phyloP scores from a whole-genome alignment of 2,888 invertebrate species.

The Drosophila yooni region DNA sequence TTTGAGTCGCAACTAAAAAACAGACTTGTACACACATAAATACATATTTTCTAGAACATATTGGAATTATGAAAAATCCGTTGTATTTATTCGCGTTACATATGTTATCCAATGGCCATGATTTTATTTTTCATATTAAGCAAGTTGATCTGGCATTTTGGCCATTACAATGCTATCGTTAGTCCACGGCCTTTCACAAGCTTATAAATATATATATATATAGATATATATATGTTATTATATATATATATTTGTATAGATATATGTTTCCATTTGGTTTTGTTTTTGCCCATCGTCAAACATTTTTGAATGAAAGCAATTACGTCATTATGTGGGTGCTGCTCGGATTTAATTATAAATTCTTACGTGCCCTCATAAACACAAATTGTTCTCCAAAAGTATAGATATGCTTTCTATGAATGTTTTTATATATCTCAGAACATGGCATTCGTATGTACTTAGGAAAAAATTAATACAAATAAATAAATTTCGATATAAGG shows the following conservation, averaged over 20 bases:
- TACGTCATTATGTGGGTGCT: constrained; percentile 68
- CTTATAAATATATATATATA: not conserved
- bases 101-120: constrained; percentile 58
- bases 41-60: constrained; percentile 36
- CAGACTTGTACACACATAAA: constrained; percentile 13
- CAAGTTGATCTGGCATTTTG: constrained; percentile 45
- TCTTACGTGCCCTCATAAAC: constrained; percentile 23
- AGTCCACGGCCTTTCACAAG: constrained; percentile 38
- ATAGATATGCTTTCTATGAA: constrained; percentile 26
- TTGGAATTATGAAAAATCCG: constrained; percentile 71
- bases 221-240: not conserved
- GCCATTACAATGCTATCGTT: constrained; percentile 35
- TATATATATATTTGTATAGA: not conserved
- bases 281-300: constrained; percentile 32
- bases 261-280: constrained; percentile 21
- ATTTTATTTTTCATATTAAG: constrained; percentile 62
- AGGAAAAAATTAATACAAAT: not conserved
- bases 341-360: constrained; percentile 57
- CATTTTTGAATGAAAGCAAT: constrained; percentile 64
- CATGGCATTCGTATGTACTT: not conserved
- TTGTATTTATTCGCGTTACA: constrained; percentile 51
- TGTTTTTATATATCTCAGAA: constrained; percentile 1
- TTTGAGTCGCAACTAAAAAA: constrained; percentile 22
- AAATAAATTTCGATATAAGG: not conserved
- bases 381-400: constrained; percentile 33